phyloP scores from a whole-genome alignment of 2,113 vertebrate species.

The Synodontis membranacea region DNA sequence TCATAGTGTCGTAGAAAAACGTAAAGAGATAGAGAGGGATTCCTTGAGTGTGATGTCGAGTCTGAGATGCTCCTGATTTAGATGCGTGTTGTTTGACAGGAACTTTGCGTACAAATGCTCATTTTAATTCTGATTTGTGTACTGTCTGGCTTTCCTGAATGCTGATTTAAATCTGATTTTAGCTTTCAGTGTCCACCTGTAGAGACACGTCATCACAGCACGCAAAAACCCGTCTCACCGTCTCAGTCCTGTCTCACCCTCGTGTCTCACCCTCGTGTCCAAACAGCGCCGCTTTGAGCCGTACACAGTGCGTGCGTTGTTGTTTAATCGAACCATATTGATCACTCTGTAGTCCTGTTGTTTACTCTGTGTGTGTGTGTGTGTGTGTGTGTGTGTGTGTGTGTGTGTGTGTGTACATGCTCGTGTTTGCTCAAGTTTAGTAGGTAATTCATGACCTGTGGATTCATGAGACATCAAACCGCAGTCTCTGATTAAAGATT shows the following conservation, averaged over 20 bases:
- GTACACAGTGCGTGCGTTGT: neutral
- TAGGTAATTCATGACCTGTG: conserved; percentile 17
- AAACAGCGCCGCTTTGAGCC: neutral
- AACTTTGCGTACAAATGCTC: neutral
- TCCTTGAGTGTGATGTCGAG: neutral
- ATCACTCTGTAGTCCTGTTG: neutral
- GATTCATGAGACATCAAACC: conserved; percentile 24
- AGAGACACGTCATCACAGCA: neutral
- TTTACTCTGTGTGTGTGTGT: neutral
- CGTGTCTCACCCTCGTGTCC: neutral
- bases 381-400: neutral
- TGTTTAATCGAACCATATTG: neutral
- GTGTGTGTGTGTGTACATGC: neutral
- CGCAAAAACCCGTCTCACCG: neutral
- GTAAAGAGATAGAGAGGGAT: neutral
- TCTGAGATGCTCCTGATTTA: neutral
- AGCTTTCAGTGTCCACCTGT: neutral
- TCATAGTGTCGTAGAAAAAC: neutral
- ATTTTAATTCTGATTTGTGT: conserved; percentile 29
- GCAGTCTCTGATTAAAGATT: conserved; percentile 36
- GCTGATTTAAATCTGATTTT: conserved; percentile 31
- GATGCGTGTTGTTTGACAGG: neutral
- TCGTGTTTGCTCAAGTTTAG: conserved; percentile 34
- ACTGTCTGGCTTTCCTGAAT: conserved; percentile 48
- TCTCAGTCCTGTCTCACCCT: neutral